Evolutionary conservation across 2,797 vertebrate genomes (phyloP).

Genomic region (Aeoliscus strigatus): DNA sequence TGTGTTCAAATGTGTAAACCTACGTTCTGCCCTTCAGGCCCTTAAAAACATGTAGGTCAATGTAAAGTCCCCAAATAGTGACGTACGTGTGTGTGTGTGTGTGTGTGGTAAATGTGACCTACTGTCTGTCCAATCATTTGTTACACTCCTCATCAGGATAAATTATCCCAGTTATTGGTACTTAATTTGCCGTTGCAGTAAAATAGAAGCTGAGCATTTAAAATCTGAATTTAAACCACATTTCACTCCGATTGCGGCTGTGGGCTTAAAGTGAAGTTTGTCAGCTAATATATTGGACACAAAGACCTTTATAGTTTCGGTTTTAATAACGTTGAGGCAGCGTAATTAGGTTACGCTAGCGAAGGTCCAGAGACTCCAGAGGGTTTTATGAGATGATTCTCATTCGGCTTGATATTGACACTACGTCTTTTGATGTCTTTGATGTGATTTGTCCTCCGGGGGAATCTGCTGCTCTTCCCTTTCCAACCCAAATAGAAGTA

Average conservation of each 20-base stretch:
- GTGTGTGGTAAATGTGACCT: no score
- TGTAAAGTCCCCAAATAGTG: no score
- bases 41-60: no score
- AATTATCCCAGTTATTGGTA: slow-evolving; percentile 5
- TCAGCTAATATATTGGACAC: slow-evolving; percentile 19
- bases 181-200: slow-evolving; percentile 7
- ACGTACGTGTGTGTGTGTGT: no score
- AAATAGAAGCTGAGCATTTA: slow-evolving; percentile 10
- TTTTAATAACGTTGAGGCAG: not conserved
- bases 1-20: no score
- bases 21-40: no score
- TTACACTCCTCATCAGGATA: slow-evolving; percentile 1
- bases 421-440: slow-evolving; percentile 45
- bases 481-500: slow-evolving; percentile 18
- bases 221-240: slow-evolving; percentile 18
- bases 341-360: not conserved
- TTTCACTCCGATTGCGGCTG: not conserved
- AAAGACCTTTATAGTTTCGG: slow-evolving; percentile 13
- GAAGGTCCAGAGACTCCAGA: not conserved
- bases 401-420: slow-evolving; percentile 17
- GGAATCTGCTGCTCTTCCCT: slow-evolving; percentile 26
- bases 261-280: slow-evolving; percentile 1
- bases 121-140: no score
- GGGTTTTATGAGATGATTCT: slow-evolving; percentile 24
- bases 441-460: slow-evolving; percentile 43